Evolutionary conservation across 2,888 invertebrate species (phyloP).

Genomic region (Spodoptera exigua): DNA sequence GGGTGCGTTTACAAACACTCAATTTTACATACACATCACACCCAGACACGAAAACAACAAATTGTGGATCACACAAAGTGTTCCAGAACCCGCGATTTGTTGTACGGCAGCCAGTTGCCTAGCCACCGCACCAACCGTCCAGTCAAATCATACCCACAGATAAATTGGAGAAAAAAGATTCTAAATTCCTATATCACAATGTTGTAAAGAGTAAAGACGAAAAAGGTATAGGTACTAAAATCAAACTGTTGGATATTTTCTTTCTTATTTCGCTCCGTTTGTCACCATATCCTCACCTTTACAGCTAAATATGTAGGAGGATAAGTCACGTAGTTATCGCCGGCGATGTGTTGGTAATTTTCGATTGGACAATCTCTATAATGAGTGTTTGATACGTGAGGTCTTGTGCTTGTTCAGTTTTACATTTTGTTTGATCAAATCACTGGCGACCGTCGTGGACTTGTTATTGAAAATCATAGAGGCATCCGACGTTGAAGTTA

Average conservation of each 20-base stretch:
- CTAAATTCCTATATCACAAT: no score
- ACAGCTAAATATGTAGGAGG: constrained; percentile 45
- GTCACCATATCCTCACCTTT: constrained; percentile 2
- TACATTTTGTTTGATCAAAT: constrained; percentile 53
- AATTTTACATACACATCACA: no score
- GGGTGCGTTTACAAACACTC: no score
- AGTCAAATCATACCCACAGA: no score
- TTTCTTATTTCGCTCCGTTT: constrained; percentile 32
- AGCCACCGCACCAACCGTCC: no score
- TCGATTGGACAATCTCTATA: constrained; percentile 64
- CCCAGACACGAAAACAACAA: no score
- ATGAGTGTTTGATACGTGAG: constrained; percentile 64
- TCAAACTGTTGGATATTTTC: neutral
- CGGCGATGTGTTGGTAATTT: constrained; percentile 63
- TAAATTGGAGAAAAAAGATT: no score
- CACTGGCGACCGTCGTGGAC: constrained; percentile 30
- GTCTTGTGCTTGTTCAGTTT: constrained; percentile 42
- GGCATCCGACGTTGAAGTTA: neutral
- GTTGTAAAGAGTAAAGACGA: no score
- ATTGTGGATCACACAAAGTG: no score
- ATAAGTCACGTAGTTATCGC: constrained; percentile 73
- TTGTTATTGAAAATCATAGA: constrained; percentile 40
- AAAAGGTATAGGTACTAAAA: no score
- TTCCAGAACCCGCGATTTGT: no score
- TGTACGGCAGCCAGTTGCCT: no score